Evolutionary conservation across 2,888 invertebrate species (phyloP).

Genomic region (Limnephilus lunatus): DNA sequence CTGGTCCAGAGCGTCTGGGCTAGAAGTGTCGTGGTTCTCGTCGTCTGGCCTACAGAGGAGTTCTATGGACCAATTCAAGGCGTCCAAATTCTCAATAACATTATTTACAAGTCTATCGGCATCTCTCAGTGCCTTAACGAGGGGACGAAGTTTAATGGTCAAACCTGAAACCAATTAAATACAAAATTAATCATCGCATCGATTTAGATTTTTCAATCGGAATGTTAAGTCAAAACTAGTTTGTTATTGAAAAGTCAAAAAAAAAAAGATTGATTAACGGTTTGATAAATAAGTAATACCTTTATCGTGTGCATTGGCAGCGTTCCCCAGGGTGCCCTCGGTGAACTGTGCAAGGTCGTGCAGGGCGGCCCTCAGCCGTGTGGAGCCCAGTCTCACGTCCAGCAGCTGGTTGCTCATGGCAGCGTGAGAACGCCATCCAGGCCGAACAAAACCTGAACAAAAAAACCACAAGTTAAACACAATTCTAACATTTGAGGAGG

Average conservation of each 20-base stretch:
- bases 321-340: slow-evolving; percentile 92
- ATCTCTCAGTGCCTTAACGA: slow-evolving; percentile 88
- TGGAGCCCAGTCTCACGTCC: slow-evolving; percentile 90
- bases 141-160: slow-evolving; percentile 84
- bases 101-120: slow-evolving; percentile 89
- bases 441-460: slow-evolving; percentile 84
- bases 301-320: slow-evolving; percentile 88
- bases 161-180: slow-evolving; percentile 72
- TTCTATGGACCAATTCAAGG: slow-evolving; percentile 87
- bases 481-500: not conserved
- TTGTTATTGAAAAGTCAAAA: slow-evolving; percentile 44
- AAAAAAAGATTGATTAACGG: not conserved
- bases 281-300: slow-evolving; percentile 71
- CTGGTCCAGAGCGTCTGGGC: slow-evolving; percentile 91
- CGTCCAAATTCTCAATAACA: slow-evolving; percentile 85
- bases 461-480: not conserved
- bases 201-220: not conserved
- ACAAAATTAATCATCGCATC: not conserved
- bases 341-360: slow-evolving; percentile 93
- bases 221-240: not conserved
- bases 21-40: slow-evolving; percentile 73
- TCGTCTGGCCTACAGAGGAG: slow-evolving; percentile 77
- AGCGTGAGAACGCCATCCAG: slow-evolving; percentile 89
- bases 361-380: slow-evolving; percentile 86
- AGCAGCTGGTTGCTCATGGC: slow-evolving; percentile 87